Evolutionary conservation across 2,888 invertebrate genomes (phyloP).

Genomic region (Conomelus anceps): DNA sequence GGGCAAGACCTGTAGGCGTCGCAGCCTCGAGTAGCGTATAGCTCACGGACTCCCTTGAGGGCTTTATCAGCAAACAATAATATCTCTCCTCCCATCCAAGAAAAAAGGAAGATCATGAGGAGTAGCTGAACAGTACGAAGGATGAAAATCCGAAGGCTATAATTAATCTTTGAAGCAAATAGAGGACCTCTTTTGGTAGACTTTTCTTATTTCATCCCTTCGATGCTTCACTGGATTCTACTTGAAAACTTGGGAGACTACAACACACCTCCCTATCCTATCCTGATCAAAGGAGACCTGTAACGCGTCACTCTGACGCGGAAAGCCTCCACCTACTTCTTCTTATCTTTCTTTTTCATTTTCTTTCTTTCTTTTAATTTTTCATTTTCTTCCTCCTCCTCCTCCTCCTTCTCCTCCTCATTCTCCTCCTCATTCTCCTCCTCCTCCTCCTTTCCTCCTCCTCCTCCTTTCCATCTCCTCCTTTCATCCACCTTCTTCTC

Average conservation of each 20-base stretch:
- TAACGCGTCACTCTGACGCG: no score
- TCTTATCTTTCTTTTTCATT: neutral
- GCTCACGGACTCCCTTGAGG: neutral
- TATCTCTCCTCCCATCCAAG: neutral
- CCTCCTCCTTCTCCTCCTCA: neutral
- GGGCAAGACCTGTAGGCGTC: neutral
- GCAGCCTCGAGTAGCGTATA: neutral
- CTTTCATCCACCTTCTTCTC: neutral
- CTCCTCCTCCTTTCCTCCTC: neutral
- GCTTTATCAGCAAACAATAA: conserved; percentile 6
- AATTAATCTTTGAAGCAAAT: conserved; percentile 6
- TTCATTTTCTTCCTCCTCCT: neutral
- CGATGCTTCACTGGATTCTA: neutral
- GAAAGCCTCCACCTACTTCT: neutral
- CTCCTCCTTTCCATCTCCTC: neutral
- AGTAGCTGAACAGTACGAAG: neutral
- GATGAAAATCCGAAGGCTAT: neutral
- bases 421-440: neutral
- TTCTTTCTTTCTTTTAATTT: neutral
- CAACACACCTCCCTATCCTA: neutral
- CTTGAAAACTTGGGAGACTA: neutral
- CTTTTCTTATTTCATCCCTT: neutral
- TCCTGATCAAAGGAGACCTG: neutral
- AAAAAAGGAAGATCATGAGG: neutral
- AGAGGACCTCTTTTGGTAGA: neutral